phyloP scores from a whole-genome alignment of 2,797 vertebrate genomes.

The Acrossocheilus wenchowensis region DNA sequence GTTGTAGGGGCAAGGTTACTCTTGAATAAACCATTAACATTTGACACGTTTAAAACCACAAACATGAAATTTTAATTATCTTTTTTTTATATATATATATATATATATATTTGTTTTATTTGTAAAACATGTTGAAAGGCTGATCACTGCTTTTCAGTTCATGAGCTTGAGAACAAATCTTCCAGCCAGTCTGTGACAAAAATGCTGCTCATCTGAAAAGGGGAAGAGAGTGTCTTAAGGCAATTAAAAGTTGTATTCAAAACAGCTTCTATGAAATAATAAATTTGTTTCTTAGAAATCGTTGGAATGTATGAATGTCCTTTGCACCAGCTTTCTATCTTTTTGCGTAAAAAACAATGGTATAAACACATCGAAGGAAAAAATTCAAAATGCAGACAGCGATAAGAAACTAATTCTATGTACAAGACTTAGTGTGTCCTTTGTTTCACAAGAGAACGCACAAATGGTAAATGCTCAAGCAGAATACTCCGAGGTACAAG shows the following conservation, averaged over 20 bases:
- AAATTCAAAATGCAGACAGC: conserved; percentile 44
- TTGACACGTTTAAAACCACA: conserved; percentile 30
- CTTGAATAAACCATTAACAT: conserved; percentile 1
- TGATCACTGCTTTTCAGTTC: conserved; percentile 25
- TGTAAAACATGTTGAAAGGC: conserved; percentile 18
- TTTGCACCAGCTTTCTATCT: conserved; percentile 57
- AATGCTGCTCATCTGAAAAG: conserved; percentile 55
- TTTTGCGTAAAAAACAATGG: conserved; percentile 58
- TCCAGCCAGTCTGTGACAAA: conserved; percentile 43
- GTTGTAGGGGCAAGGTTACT: not conserved
- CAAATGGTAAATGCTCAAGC: conserved; percentile 47
- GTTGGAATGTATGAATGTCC: conserved; percentile 64
- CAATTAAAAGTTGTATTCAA: conserved; percentile 62
- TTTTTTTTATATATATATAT: too few relatives aligned
- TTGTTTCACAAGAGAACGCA: conserved; percentile 40
- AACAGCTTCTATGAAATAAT: conserved; percentile 58
- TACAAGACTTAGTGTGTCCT: conserved; percentile 52
- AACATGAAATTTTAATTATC: conserved; percentile 3
- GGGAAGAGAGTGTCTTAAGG: conserved; percentile 62
- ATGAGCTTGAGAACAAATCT: conserved; percentile 35
- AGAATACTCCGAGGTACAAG: conserved; percentile 55
- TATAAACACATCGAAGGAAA: conserved; percentile 53
- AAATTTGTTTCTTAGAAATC: conserved; percentile 58
- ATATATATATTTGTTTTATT: not conserved
- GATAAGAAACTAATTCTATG: conserved; percentile 55